These are phyloP conservation scores for Xanthorhoe designata DNA, from an alignment of 2,888 invertebrate species.

Conservation along the genomic window DNA sequence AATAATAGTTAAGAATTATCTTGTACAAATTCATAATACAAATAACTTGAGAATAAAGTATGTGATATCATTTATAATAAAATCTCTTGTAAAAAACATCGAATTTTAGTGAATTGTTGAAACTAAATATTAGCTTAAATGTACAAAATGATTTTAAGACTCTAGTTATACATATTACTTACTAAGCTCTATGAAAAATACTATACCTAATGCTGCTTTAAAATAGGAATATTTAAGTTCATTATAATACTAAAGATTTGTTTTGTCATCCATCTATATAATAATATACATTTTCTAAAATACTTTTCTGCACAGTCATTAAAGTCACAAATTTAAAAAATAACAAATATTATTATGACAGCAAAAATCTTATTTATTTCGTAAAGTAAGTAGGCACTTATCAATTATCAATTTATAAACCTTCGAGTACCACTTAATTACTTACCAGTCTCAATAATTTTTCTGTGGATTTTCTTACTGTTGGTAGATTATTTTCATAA, in stretches of 20 bases:
- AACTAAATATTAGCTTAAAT: conserved; percentile 2
- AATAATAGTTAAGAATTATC: conserved; percentile 7
- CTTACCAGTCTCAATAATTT: too few species aligned
- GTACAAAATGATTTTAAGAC: background rate
- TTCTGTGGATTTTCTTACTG: too few species aligned
- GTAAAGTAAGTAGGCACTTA: too few species aligned
- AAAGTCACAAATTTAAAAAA: too few species aligned
- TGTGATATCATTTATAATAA: conserved; percentile 28
- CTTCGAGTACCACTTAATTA: too few species aligned
- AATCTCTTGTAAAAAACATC: conserved; percentile 33
- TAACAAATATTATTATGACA: too few species aligned
- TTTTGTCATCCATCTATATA: too few species aligned
- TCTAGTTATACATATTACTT: background rate
- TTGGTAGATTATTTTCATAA: too few species aligned
- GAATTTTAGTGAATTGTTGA: conserved; percentile 20
- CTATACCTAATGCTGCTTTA: background rate
- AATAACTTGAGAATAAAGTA: conserved; percentile 35
- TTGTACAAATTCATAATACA: conserved; percentile 15
- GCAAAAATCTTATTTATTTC: too few species aligned
- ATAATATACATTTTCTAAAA: too few species aligned
- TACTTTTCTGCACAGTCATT: too few species aligned
- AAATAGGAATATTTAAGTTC: background rate
- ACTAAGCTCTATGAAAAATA: background rate
- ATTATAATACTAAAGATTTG: background rate
- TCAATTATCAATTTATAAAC: too few species aligned